These are phyloP conservation scores for Emmelina monodactyla DNA, from an alignment of 2,888 invertebrate genomes.

Conservation along the genomic window DNA sequence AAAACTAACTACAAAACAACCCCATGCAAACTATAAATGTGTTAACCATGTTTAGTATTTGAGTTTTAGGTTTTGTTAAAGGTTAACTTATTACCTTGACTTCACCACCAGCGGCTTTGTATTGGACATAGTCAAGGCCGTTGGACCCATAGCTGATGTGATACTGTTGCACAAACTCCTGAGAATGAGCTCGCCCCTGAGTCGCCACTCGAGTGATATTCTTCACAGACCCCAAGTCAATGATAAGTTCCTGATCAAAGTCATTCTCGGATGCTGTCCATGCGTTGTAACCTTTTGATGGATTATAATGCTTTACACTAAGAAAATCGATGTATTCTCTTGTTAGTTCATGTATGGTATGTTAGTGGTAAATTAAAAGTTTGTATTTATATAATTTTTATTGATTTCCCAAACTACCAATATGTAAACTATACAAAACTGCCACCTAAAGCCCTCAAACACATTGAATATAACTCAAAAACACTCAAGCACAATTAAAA, in stretches of 20 bases:
- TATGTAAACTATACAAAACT: background rate
- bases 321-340: background rate
- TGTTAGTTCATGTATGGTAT: conserved; percentile 12
- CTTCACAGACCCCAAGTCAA: conserved; percentile 88
- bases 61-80: too few relatives aligned
- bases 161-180: conserved; percentile 93
- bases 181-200: conserved; percentile 88
- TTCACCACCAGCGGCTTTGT: conserved; percentile 89
- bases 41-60: too few relatives aligned
- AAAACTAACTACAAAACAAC: background rate
- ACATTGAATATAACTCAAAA: conserved; percentile 2
- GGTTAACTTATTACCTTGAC: too few relatives aligned
- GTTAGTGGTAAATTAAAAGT: background rate
- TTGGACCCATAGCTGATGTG: conserved; percentile 92
- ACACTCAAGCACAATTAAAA: conserved; percentile 12
- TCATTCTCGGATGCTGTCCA: conserved; percentile 93
- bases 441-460: background rate
- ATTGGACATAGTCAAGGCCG: conserved; percentile 87
- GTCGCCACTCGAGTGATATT: conserved; percentile 90
- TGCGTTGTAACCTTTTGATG: conserved; percentile 79
- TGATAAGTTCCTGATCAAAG: conserved; percentile 89
- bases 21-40: too few relatives aligned
- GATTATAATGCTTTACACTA: background rate
- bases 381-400: background rate
- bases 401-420: background rate